A percentile compares a stretch with the other conserved stretches of the same genome.
Evolutionary conservation across 2,113 vertebrate genomes (phyloP).

Genomic region (Toxotes jaculatrix): DNA sequence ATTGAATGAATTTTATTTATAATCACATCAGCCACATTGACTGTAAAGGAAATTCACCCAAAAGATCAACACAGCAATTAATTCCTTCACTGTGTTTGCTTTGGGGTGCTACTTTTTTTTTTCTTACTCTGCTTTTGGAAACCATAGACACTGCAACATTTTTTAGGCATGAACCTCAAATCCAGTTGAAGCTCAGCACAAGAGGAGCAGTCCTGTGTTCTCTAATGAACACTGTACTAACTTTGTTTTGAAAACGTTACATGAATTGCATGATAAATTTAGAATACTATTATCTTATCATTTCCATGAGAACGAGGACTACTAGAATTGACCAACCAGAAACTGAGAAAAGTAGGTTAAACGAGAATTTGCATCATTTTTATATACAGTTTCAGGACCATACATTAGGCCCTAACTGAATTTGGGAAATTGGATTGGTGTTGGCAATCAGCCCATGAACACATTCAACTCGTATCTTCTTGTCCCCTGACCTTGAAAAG

Average conservation of each 20-base stretch:
- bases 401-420: background rate
- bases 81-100: background rate
- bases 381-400: slow-evolving; percentile 3
- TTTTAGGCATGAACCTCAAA: background rate
- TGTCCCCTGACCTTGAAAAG: slow-evolving; percentile 61
- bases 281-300: background rate
- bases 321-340: background rate
- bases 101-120: background rate
- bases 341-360: slow-evolving; percentile 2
- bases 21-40: background rate
- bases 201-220: background rate
- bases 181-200: background rate
- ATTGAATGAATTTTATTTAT: background rate
- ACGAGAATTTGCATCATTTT: background rate
- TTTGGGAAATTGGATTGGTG: slow-evolving; percentile 36
- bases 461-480: slow-evolving; percentile 20
- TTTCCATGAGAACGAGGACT: background rate
- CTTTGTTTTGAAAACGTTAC: background rate
- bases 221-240: background rate
- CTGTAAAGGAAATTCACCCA: background rate
- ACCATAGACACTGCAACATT: background rate
- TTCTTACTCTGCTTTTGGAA: background rate
- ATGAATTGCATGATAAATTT: background rate
- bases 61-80: background rate
- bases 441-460: slow-evolving; percentile 17